Percentiles rank a stretch among this genome's conserved stretches.
phyloP scores from a whole-genome alignment of 2,113 vertebrate species.

The Leucopsar rothschildi region DNA sequence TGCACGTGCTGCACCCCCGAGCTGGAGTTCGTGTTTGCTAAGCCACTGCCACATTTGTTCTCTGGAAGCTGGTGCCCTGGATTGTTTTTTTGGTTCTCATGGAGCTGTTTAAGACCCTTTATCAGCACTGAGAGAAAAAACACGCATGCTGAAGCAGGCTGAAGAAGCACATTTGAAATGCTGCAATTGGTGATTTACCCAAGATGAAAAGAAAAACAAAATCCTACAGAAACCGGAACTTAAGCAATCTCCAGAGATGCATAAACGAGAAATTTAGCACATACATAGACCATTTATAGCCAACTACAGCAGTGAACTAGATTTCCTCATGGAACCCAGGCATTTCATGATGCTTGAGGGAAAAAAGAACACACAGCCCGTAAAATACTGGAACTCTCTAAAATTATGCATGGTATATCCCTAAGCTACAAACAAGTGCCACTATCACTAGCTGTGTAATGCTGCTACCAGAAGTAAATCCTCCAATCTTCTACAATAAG shows the following conservation, averaged over 20 bases:
- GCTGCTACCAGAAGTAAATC: not conserved
- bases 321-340: not conserved
- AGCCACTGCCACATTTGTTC: constrained; percentile 75
- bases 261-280: not conserved
- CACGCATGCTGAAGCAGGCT: constrained; percentile 25
- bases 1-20: constrained; percentile 83
- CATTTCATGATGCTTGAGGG: not conserved
- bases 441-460: not conserved
- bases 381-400: not conserved
- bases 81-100: constrained; percentile 82
- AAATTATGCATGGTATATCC: not conserved
- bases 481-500: not conserved
- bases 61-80: constrained; percentile 71
- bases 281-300: not conserved
- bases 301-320: not conserved
- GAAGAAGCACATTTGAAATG: constrained; percentile 52
- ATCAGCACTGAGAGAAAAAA: constrained; percentile 85
- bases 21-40: constrained; percentile 71
- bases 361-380: not conserved
- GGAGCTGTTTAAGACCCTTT: constrained; percentile 93
- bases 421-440: not conserved
- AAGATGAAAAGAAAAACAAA: not conserved
- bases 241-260: not conserved
- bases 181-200: not conserved
- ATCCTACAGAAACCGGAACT: not conserved